A percentile compares a stretch with the other conserved stretches of the same genome.
Evolutionary conservation across 2,888 invertebrate genomes (phyloP).

Genomic region (Branchellion lobata): DNA sequence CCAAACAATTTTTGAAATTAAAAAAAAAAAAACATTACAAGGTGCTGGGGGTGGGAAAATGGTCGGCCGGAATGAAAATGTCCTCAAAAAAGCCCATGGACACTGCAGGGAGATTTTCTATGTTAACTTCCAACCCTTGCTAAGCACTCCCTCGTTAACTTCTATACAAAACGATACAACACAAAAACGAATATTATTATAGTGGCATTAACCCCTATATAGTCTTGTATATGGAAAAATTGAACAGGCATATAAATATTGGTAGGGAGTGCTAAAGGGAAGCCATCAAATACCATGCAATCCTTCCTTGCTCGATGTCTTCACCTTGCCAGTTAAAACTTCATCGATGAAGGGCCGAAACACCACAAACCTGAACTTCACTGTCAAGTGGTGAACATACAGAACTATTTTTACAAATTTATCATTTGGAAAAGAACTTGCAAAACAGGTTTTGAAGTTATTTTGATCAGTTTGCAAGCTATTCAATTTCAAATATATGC

Average conservation of each 20-base stretch:
- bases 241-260: not conserved
- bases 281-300: constrained; percentile 67
- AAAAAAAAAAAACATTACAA: too few species aligned
- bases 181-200: not conserved
- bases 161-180: too few species aligned
- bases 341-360: constrained; percentile 93
- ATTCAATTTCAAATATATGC: not conserved
- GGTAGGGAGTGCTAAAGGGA: not conserved
- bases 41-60: constrained; percentile 77
- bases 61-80: constrained; percentile 85
- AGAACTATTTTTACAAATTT: constrained; percentile 8
- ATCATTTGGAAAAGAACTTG: too few species aligned
- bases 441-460: constrained; percentile 7
- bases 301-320: constrained; percentile 85
- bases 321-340: constrained; percentile 86
- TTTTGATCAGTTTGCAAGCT: not conserved
- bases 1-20: constrained; percentile 44
- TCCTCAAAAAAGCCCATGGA: constrained; percentile 86
- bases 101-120: constrained; percentile 74
- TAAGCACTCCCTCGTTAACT: too few species aligned
- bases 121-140: too few species aligned
- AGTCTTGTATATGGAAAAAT: not conserved
- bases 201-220: not conserved
- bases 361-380: constrained; percentile 87
- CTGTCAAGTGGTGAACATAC: constrained; percentile 62